Evolutionary conservation across 2,888 invertebrate genomes (phyloP).

Genomic region (Agrilus cyanescens): DNA sequence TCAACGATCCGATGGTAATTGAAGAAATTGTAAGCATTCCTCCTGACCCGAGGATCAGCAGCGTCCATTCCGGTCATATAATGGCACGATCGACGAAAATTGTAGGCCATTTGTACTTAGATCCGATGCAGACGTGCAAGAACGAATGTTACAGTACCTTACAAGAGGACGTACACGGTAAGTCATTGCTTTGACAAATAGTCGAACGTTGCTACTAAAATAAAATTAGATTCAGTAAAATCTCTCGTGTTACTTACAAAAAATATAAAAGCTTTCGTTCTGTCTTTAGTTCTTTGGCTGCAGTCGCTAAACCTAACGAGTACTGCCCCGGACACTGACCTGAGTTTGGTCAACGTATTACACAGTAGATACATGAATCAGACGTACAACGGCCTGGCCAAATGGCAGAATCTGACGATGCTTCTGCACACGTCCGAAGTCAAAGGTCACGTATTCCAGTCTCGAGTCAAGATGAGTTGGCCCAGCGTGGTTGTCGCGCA

Average conservation of each 20-base stretch:
- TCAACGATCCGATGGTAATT: constrained; percentile 69
- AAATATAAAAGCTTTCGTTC: no score
- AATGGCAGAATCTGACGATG: constrained; percentile 58
- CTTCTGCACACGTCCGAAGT: constrained; percentile 64
- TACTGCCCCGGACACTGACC: constrained; percentile 57
- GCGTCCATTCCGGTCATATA: constrained; percentile 39
- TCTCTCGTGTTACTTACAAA: no score
- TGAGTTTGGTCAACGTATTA: constrained; percentile 50
- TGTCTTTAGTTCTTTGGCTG: constrained; percentile 43
- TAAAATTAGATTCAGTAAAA: no score
- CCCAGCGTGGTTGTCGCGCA: constrained; percentile 40
- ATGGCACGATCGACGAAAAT: constrained; percentile 39
- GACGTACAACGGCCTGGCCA: constrained; percentile 34
- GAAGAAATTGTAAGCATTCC: constrained; percentile 51
- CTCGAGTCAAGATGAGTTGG: constrained; percentile 57
- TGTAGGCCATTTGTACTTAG: constrained; percentile 55
- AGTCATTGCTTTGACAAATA: constrained; percentile 11
- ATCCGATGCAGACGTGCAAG: constrained; percentile 59
- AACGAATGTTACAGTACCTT: constrained; percentile 70
- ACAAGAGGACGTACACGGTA: constrained; percentile 51
- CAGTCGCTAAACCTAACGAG: constrained; percentile 50
- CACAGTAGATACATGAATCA: constrained; percentile 47
- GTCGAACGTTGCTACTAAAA: no score
- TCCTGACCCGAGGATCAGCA: constrained; percentile 48
- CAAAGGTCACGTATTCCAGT: constrained; percentile 50